Conservation (phyloP, 2,113 vertebrate species). For the Urocynchramus pylzowi region DNA sequence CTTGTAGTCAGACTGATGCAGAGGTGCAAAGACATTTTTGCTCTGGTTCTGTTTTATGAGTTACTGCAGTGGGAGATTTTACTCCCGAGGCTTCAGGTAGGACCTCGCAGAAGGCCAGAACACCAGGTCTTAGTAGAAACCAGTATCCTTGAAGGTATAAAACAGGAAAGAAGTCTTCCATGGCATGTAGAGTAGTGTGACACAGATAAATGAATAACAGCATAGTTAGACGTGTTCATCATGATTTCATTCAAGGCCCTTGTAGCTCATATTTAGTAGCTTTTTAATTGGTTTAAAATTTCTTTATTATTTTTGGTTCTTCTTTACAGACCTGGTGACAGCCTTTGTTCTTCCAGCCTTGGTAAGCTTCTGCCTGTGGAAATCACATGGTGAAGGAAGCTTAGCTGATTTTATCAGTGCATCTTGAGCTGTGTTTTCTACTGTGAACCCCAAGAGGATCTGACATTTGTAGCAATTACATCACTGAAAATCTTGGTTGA, state of each 20-base stretch:
- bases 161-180: not conserved
- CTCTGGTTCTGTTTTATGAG: not conserved
- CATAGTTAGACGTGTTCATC: not conserved
- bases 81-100: not conserved
- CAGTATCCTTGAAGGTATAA: not conserved
- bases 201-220: not conserved
- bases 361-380: not conserved
- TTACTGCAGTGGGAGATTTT: not conserved
- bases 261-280: not conserved
- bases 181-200: not conserved
- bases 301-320: not conserved
- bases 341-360: not conserved
- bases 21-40: not conserved
- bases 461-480: not conserved
- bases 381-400: not conserved
- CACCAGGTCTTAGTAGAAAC: not conserved
- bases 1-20: not conserved
- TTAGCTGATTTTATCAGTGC: not conserved
- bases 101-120: not conserved
- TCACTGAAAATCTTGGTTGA: not conserved
- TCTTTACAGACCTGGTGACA: not conserved
- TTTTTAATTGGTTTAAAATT: not conserved
- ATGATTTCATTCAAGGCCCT: not conserved
- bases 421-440: not conserved
- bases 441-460: not conserved